A percentile compares a stretch with the other conserved stretches of the same genome.
phyloP scores from a whole-genome alignment of 2,888 invertebrate species.

The Molanna angustata region DNA sequence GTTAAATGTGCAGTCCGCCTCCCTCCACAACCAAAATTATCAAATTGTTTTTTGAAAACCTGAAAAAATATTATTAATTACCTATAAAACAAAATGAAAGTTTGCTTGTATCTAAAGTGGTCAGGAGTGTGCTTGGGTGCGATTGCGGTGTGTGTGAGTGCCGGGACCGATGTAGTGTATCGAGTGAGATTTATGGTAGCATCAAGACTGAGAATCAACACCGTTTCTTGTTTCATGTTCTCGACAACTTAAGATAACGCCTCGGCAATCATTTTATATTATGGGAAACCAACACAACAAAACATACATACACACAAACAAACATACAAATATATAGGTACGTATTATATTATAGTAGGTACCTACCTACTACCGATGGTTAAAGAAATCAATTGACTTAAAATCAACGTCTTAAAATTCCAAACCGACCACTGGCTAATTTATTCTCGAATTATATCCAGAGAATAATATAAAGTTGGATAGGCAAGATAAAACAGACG shows the following conservation, averaged over 20 bases:
- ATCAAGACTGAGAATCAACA: conserved; percentile 27
- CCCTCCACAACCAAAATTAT: no score
- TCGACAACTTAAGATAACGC: conserved; percentile 24
- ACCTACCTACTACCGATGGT: background rate
- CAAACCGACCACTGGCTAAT: conserved; percentile 5
- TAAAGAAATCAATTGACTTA: conserved; percentile 6
- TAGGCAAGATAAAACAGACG: background rate
- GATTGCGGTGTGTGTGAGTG: background rate
- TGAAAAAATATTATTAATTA: no score
- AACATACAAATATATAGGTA: no score
- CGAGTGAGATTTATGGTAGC: conserved; percentile 29
- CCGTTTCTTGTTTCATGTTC: conserved; percentile 29
- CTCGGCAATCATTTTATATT: background rate
- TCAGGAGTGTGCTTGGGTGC: background rate
- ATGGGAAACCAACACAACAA: background rate
- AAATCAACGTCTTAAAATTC: conserved; percentile 11
- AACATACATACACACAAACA: no score
- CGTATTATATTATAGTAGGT: no score
- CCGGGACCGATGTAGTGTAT: no score
- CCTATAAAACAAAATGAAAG: no score
- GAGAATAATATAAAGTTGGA: background rate
- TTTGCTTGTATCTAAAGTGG: background rate
- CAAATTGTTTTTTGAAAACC: no score
- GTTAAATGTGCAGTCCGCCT: no score
- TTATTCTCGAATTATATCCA: conserved; percentile 3